Conservation (phyloP, 2,797 vertebrate genomes). For the Aselliscus stoliczkanus region DNA sequence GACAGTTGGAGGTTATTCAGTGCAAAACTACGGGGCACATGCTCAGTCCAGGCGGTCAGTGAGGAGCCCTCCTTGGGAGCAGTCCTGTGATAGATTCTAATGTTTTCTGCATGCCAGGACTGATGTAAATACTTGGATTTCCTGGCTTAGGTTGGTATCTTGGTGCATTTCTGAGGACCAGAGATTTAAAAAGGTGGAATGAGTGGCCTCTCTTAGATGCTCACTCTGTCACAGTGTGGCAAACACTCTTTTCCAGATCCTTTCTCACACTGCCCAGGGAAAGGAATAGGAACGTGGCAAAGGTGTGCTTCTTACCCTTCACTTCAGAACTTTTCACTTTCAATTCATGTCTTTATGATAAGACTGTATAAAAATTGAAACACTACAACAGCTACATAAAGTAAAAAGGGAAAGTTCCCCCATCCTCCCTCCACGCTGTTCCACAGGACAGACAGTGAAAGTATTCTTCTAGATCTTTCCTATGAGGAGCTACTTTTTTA, state of each 20-base stretch:
- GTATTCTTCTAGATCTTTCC: neutral
- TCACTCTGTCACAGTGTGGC: neutral
- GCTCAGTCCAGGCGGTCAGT: neutral
- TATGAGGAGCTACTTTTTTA: neutral
- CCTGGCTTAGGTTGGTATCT: neutral
- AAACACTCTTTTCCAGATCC: neutral
- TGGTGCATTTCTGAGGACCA: neutral
- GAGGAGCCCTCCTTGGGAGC: neutral
- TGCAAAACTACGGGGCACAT: neutral
- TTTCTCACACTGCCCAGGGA: neutral
- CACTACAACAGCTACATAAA: neutral
- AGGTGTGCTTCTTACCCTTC: neutral
- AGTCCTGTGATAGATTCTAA: neutral
- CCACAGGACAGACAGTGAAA: neutral
- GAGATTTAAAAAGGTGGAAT: neutral
- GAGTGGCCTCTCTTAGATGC: neutral
- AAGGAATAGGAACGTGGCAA: neutral
- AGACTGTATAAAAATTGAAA: slow-evolving; percentile 1
- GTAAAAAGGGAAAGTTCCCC: neutral
- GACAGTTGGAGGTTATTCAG: neutral
- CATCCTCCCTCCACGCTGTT: neutral
- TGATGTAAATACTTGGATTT: neutral
- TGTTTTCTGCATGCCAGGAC: neutral
- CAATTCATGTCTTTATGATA: neutral
- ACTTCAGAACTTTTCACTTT: neutral